Conservation (phyloP, 2,113 vertebrate genomes). For the Amphilophus citrinellus region DNA sequence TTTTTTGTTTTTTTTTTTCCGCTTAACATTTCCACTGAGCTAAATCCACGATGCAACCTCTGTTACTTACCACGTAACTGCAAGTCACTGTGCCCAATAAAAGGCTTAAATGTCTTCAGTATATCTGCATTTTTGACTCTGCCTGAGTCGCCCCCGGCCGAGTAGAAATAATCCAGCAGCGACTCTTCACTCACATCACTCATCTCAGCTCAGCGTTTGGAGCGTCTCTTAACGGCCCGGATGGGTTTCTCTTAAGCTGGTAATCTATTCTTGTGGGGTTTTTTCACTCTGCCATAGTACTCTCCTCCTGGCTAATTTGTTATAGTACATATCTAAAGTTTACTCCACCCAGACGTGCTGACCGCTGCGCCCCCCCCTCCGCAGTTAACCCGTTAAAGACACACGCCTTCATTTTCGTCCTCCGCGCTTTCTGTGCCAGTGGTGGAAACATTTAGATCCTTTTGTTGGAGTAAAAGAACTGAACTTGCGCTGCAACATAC, state of each 20-base stretch:
- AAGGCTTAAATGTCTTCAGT: constrained; percentile 80
- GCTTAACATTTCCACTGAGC: not conserved
- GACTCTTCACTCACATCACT: constrained; percentile 78
- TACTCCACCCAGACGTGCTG: constrained; percentile 79
- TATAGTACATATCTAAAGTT: constrained; percentile 65
- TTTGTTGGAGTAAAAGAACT: not conserved
- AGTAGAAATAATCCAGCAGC: constrained; percentile 81
- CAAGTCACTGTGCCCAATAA: constrained; percentile 80
- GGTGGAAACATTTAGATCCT: not conserved
- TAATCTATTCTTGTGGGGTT: not conserved
- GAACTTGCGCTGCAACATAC: not conserved
- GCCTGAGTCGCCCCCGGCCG: constrained; percentile 70
- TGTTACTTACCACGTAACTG: constrained; percentile 80
- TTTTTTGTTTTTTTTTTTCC: not conserved
- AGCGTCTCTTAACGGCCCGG: not conserved
- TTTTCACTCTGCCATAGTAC: constrained; percentile 19
- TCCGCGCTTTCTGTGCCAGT: not conserved
- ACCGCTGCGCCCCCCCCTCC: constrained; percentile 65
- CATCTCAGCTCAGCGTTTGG: constrained; percentile 59
- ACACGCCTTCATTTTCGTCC: not conserved
- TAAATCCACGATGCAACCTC: not conserved
- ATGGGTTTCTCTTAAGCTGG: too few species aligned
- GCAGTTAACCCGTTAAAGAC: constrained; percentile 76
- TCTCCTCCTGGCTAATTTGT: constrained; percentile 69
- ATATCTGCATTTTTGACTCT: constrained; percentile 82